Evolutionary conservation across 2,797 vertebrate genomes (phyloP).

Genomic region (Trachurus trachurus): DNA sequence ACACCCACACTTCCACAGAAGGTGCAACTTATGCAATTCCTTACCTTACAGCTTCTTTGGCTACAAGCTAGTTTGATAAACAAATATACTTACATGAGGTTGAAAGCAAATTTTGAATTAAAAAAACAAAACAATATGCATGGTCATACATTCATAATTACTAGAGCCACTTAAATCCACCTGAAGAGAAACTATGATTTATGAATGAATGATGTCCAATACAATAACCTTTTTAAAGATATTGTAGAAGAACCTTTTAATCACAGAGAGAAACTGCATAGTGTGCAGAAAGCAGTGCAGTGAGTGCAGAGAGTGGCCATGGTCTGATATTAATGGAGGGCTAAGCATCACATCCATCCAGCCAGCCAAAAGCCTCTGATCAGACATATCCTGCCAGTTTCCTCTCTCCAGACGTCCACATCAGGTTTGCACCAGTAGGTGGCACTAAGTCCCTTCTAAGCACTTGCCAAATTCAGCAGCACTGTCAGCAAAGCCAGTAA

Average conservation of each 20-base stretch:
- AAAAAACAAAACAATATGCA: not conserved
- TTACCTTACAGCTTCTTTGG: not conserved
- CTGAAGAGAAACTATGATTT: not conserved
- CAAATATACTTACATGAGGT: not conserved
- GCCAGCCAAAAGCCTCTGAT: constrained; percentile 25
- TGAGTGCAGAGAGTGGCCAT: not conserved
- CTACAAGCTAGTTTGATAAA: not conserved
- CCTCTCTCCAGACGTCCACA: constrained; percentile 16
- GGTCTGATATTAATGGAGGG: constrained; percentile 22
- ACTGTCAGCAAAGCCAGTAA: not conserved
- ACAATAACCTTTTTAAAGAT: not conserved
- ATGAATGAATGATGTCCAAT: constrained; percentile 11
- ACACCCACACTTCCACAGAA: not conserved
- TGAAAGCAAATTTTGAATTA: not conserved
- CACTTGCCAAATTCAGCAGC: constrained; percentile 5
- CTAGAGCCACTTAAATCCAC: not conserved
- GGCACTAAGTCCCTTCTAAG: constrained; percentile 63
- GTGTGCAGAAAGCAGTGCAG: not conserved
- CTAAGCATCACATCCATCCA: constrained; percentile 11
- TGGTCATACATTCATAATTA: not conserved
- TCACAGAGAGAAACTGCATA: constrained; percentile 3
- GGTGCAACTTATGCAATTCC: not conserved
- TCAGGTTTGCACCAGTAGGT: constrained; percentile 73
- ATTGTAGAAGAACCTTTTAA: constrained; percentile 20
- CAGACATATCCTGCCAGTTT: constrained; percentile 15